Conservation (phyloP, 2,888 invertebrate genomes). For the Amaurobius ferox region DNA sequence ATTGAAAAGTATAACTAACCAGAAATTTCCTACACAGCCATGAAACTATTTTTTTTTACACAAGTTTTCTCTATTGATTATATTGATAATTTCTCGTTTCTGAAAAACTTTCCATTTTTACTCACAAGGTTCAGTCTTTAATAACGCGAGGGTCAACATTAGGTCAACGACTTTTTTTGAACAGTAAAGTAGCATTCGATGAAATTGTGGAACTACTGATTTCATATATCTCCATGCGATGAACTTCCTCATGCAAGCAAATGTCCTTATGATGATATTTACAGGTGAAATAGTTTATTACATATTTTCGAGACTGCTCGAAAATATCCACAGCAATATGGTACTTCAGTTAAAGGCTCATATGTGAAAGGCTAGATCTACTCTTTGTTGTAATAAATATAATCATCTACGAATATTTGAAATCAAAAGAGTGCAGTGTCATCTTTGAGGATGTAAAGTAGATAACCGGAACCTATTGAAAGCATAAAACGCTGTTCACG, state of each 20-base stretch:
- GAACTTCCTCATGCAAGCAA: slow-evolving; percentile 43
- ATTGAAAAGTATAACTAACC: slow-evolving; percentile 48
- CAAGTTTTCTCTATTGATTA: slow-evolving; percentile 37
- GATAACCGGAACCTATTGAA: neutral
- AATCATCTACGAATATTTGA: slow-evolving; percentile 36
- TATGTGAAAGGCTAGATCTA: slow-evolving; percentile 62
- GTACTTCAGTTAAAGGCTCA: slow-evolving; percentile 55
- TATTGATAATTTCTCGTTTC: slow-evolving; percentile 31
- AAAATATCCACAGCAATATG: slow-evolving; percentile 32
- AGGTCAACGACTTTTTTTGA: neutral
- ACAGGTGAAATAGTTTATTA: slow-evolving; percentile 60
- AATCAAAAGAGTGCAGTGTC: slow-evolving; percentile 53
- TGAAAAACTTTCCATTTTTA: slow-evolving; percentile 22
- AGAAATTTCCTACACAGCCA: slow-evolving; percentile 57
- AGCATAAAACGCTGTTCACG: no score
- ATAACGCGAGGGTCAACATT: neutral
- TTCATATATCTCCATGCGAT: slow-evolving; percentile 25
- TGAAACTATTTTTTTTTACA: slow-evolving; percentile 36
- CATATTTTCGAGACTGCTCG: slow-evolving; percentile 35
- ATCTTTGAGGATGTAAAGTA: slow-evolving; percentile 33
- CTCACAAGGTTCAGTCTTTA: neutral
- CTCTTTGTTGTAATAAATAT: slow-evolving; percentile 44
- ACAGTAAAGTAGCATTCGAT: slow-evolving; percentile 47
- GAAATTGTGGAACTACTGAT: slow-evolving; percentile 42
- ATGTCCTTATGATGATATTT: slow-evolving; percentile 51